A percentile compares a stretch with the other conserved stretches of the same genome.
Conservation (phyloP, 2,797 vertebrate genomes). For the Sciurus vulgaris region DNA sequence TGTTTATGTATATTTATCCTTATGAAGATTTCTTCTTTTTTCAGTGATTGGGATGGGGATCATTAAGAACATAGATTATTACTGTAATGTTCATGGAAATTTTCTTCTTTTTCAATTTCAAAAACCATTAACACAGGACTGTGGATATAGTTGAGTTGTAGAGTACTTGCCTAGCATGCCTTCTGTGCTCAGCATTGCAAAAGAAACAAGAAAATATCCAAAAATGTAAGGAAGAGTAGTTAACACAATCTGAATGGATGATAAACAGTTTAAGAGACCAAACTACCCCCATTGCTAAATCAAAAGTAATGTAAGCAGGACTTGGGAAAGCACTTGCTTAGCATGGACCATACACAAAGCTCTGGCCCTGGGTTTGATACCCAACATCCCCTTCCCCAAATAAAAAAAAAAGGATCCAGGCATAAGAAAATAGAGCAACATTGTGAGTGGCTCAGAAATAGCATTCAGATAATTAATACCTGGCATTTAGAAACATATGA, state of each 20-base stretch:
- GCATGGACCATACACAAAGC: too few relatives aligned
- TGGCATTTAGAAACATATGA: slow-evolving; percentile 6
- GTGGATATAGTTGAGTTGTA: background rate
- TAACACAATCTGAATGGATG: background rate
- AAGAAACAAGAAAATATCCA: too few relatives aligned
- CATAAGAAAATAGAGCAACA: background rate
- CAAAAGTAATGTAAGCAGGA: background rate
- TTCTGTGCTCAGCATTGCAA: background rate
- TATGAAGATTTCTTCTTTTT: background rate
- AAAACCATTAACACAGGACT: background rate
- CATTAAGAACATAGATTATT: too few relatives aligned
- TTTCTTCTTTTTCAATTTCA: slow-evolving; percentile 6
- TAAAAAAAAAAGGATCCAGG: background rate
- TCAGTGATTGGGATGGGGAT: background rate
- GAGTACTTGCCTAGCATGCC: background rate
- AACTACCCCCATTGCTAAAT: slow-evolving; percentile 1
- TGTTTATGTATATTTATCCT: slow-evolving; percentile 11
- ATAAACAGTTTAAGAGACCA: background rate
- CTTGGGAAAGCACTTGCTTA: background rate
- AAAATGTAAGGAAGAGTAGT: background rate
- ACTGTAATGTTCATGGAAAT: too few relatives aligned
- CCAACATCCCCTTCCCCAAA: too few relatives aligned
- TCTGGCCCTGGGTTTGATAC: too few relatives aligned
- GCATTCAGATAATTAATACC: background rate
- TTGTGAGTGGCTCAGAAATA: background rate